Evolutionary conservation across 1,140 invertebrate species (phyloP).

Genomic region (Solenopsis fugax): DNA sequence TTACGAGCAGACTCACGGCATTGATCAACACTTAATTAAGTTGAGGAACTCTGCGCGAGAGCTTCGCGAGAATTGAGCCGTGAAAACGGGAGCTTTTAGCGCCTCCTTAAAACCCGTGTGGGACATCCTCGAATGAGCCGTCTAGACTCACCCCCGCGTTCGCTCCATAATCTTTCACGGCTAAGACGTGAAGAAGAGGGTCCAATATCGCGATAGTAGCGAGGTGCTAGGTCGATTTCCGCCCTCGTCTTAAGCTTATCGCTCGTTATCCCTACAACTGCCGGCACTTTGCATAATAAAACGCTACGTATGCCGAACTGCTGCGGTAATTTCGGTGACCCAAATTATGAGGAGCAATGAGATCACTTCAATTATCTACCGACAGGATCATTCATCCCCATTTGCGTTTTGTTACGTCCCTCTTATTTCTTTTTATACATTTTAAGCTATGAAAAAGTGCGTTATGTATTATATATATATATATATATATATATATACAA

Average conservation of each 20-base stretch:
- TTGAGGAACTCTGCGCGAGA: conserved; percentile 21
- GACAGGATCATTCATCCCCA: conserved; percentile 32
- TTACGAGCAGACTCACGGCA: conserved; percentile 43
- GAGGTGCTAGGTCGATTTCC: conserved; percentile 60
- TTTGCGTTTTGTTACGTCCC: conserved; percentile 30
- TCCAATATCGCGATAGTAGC: conserved; percentile 57
- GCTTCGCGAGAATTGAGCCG: conserved; percentile 41
- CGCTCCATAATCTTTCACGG: conserved; percentile 61
- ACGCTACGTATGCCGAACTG: conserved; percentile 66
- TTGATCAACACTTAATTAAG: conserved; percentile 61
- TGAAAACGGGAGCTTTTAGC: conserved; percentile 54
- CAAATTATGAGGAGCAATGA: conserved; percentile 69
- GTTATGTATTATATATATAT: neutral
- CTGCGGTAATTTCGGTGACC: conserved; percentile 58
- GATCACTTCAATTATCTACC: conserved; percentile 66
- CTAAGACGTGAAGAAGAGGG: conserved; percentile 53
- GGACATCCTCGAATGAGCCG: conserved; percentile 45
- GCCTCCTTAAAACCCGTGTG: conserved; percentile 47
- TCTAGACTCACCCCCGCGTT: neutral
- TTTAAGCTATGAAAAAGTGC: conserved; percentile 16
- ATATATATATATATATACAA: neutral
- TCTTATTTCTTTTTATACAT: conserved; percentile 18
- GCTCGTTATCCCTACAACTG: conserved; percentile 70
- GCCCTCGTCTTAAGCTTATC: conserved; percentile 66
- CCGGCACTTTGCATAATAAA: conserved; percentile 70